Conservation (phyloP, 2,888 invertebrate genomes). For the Netelia melanura region DNA sequence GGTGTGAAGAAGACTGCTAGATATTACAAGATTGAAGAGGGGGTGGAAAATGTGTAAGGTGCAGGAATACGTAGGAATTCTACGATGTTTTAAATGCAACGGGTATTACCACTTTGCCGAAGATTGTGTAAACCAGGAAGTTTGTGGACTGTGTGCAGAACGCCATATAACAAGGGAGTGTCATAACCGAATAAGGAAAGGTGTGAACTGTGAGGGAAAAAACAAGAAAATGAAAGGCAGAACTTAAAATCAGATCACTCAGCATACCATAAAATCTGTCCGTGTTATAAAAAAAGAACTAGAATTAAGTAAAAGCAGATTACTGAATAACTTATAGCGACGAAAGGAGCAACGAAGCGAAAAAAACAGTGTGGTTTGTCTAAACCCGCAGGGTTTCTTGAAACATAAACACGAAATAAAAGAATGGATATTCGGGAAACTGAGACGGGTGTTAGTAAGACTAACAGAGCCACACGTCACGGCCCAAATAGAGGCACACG, state of each 20-base stretch:
- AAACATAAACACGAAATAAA: conserved; percentile 66
- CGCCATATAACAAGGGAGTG: conserved; percentile 53
- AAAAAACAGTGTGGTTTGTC: no score
- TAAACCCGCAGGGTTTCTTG: conserved; percentile 14
- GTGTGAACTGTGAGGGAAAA: conserved; percentile 57
- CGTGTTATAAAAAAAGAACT: conserved; percentile 2
- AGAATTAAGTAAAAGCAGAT: background rate
- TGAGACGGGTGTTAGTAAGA: conserved; percentile 1
- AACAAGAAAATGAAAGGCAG: background rate
- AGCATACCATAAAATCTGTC: conserved; percentile 45
- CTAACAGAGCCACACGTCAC: conserved; percentile 61
- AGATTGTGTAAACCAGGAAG: conserved; percentile 56
- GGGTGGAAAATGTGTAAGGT: conserved; percentile 60
- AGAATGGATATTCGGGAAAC: conserved; percentile 6
- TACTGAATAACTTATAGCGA: no score
- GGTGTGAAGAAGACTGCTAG: conserved; percentile 42
- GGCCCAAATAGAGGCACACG: background rate
- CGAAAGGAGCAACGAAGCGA: no score
- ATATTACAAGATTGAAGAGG: conserved; percentile 47
- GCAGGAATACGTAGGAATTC: conserved; percentile 49
- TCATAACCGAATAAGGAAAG: conserved; percentile 22
- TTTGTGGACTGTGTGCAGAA: conserved; percentile 57
- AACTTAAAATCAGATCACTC: conserved; percentile 40
- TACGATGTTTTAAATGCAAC: conserved; percentile 62
- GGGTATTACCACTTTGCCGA: conserved; percentile 62